A percentile compares a stretch with the other conserved stretches of the same genome.
Conservation (phyloP, 1,140 invertebrate species). For the Bombus affinis region DNA sequence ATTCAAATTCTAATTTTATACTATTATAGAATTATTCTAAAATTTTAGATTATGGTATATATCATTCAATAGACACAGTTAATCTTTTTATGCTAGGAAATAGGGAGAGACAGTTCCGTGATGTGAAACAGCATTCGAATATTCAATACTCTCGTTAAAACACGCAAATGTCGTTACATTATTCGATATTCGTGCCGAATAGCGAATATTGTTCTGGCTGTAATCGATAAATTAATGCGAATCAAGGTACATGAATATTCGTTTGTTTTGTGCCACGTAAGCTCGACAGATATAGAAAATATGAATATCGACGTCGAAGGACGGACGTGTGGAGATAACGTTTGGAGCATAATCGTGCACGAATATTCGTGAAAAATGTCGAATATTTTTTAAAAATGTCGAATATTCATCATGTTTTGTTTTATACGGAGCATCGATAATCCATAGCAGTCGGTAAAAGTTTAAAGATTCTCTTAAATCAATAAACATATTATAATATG, state of each 20-base stretch:
- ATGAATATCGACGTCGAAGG: background rate
- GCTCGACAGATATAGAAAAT: conserved; percentile 7
- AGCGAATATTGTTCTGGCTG: background rate
- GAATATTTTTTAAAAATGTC: background rate
- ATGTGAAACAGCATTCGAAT: background rate
- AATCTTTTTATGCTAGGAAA: background rate
- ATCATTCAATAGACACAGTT: background rate
- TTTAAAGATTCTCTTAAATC: background rate
- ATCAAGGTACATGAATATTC: conserved; percentile 20
- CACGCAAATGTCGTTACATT: background rate
- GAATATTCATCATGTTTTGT: background rate
- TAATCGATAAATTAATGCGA: conserved; percentile 16
- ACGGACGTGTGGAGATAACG: conserved; percentile 3
- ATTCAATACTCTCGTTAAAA: background rate
- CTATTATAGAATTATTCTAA: background rate
- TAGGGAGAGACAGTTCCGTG: background rate
- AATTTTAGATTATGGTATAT: background rate
- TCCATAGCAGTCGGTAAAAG: background rate
- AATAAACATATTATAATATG: background rate
- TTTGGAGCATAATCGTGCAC: background rate
- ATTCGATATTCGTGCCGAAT: conserved; percentile 15
- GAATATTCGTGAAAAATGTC: background rate
- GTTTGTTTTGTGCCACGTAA: conserved; percentile 10
- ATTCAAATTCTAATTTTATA: background rate
- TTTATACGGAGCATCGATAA: background rate